Conservation (phyloP, 2,888 invertebrate genomes). For the Cecidostiba fungosa region DNA sequence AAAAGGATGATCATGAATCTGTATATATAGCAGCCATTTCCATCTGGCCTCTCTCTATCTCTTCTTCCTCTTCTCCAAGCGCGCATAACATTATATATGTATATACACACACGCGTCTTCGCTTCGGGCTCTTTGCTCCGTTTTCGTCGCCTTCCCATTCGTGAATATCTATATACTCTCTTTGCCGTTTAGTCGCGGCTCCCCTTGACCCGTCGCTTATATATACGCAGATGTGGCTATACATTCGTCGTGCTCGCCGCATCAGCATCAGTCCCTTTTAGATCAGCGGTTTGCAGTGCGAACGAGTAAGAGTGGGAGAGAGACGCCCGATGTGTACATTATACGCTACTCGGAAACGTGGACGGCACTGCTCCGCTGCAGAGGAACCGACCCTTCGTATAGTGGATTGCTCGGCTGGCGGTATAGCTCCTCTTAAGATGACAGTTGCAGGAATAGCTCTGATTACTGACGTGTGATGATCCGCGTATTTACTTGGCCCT, state of each 20-base stretch:
- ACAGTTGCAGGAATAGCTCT: constrained; percentile 37
- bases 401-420: neutral
- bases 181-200: constrained; percentile 43
- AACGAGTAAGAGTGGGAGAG: neutral
- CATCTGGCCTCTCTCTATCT: constrained; percentile 5
- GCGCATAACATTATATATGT: neutral
- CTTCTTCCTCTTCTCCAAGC: neutral
- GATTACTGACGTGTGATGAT: constrained; percentile 23
- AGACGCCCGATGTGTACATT: neutral
- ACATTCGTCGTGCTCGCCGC: neutral
- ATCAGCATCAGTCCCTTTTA: neutral
- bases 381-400: too few species aligned
- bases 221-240: neutral
- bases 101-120: neutral
- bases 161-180: neutral
- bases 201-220: constrained; percentile 60
- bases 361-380: neutral
- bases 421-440: constrained; percentile 22
- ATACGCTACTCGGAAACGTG: constrained; percentile 21
- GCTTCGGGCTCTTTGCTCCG: constrained; percentile 14
- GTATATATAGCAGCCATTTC: constrained; percentile 45
- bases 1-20: constrained; percentile 69
- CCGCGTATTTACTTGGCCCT: neutral
- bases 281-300: neutral
- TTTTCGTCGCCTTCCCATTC: constrained; percentile 30